These are phyloP conservation scores for Melangyna quadrimaculata DNA, from an alignment of 2,888 invertebrate genomes.

Conservation along the genomic window DNA sequence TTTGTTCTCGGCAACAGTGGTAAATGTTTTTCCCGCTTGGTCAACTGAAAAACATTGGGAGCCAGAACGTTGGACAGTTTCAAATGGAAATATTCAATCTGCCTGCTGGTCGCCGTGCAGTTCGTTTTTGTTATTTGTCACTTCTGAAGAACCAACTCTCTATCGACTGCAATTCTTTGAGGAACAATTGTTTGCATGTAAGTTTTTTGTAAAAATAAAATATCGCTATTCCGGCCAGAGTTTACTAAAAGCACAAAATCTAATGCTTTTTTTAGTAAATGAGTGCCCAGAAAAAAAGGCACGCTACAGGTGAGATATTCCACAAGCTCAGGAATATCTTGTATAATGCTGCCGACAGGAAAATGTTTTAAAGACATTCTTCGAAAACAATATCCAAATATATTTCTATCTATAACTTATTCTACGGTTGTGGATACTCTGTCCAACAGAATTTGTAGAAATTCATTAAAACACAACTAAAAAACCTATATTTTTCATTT, in stretches of 20 bases:
- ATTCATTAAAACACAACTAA: too few species aligned
- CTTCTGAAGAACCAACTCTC: slow-evolving; percentile 90
- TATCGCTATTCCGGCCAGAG: slow-evolving; percentile 13
- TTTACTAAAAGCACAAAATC: neutral
- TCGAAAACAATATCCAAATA: too few species aligned
- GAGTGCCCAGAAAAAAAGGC: slow-evolving; percentile 74
- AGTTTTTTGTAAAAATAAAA: slow-evolving; percentile 68
- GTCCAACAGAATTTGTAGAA: too few species aligned
- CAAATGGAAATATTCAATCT: slow-evolving; percentile 89
- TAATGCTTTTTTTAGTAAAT: slow-evolving; percentile 16
- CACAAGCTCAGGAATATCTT: slow-evolving; percentile 75
- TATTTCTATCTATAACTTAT: too few species aligned
- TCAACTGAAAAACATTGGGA: slow-evolving; percentile 87
- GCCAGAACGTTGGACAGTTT: slow-evolving; percentile 91
- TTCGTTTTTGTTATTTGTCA: slow-evolving; percentile 89
- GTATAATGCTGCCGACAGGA: slow-evolving; percentile 80
- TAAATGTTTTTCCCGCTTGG: slow-evolving; percentile 91
- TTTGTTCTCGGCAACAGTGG: slow-evolving; percentile 90
- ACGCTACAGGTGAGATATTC: slow-evolving; percentile 79
- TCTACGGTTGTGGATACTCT: too few species aligned
- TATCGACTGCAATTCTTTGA: slow-evolving; percentile 85
- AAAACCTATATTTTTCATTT: slow-evolving; percentile 12
- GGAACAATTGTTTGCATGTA: slow-evolving; percentile 81
- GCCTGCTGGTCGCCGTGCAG: slow-evolving; percentile 94
- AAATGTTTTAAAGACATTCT: too few species aligned